Evolutionary conservation across 2,797 vertebrate genomes (phyloP), one percentile per base, ranked within the genome.

Genomic region (Tangara arthus): DNA sequence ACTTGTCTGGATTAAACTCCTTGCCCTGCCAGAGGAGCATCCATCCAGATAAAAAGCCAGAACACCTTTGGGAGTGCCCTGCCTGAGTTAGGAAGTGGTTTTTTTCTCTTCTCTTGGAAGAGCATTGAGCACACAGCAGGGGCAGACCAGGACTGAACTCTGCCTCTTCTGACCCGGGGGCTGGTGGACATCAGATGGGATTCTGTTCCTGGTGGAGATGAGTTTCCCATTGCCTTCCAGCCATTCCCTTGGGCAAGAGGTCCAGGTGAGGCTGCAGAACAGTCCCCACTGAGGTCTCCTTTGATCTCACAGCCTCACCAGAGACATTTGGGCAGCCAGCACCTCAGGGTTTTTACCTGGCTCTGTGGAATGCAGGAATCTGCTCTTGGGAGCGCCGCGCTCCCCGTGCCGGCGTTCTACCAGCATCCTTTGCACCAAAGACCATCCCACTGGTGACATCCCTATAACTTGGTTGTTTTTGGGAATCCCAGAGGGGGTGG

Each of bases 361-460:
- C 70, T 75, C 64, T 59, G 20, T 44, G 52, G 52, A 37, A 37
- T 0, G 4, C 37, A 73, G 35, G 42, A 41, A 14, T 39, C 57
- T n/a, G 9, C 12, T 65, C 21, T 5, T 16, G 44, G 49, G 30
- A 27, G 7, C 1, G 8, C 30, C 53, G 8, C 0, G 0, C 34
- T 34, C 39, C 42, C 66, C 1, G 1, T 56, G 52, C 32, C 0
- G 0, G 9, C 2, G 1, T 72, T 66, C 34, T 0, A 0, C 39
- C 61, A 37, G 26, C 49, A 8, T 4, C 2, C 0, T 0, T 15
- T 30, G 37, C 49, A 23, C 57, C 2, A 0, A 49, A 17, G 26
- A 2, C 32, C 32, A 5, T 76, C 47, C 37, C 17, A 1, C 39
- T 10, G 53, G 21, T 35, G 57, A 24, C 4, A 30, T 15, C 37